Base-by-base conservation (phyloP, 2,888 invertebrate species). In the Idaea biselata region DNA sequence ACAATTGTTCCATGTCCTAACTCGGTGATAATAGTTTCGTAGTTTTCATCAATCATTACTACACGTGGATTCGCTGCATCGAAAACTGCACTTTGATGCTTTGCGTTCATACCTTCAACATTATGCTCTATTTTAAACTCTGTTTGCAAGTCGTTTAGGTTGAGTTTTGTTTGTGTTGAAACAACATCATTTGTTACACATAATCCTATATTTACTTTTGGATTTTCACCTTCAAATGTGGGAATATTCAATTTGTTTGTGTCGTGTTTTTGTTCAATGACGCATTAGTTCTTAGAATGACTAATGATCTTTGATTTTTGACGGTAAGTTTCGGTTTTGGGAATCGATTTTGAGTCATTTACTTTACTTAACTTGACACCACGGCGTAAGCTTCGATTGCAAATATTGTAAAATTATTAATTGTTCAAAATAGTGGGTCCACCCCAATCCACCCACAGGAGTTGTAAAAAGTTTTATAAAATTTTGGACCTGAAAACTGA, bases 151-250 rank as follows among this genome's bases (percentile, higher is more conserved):
- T 6, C 0, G 6, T 68, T 79, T 85, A 73, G 71, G 73, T 70
- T 61, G 66, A 71, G 63, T 75, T 79, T 83, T 16, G 72, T 67
- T 62, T 71, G 63, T 56, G 57, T 1, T 62, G 55, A 55, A 64
- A 59, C 59, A 69, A 69, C 70, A 86, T 89, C 87, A 89, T 91
- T 89, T 84, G 84, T 89, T 81, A 88, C 80, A 71, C 74, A 75
- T 81, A 83, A 87, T 87, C 86, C 86, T 71, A 74, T 91, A 86
- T 91, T 92, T 91, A 83, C 85, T 82, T 84, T 86, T 81, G 85
- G 87, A 91, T 92, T 91, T 91, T 91, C 92, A 90, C 92, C 89
- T 91, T 85, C 83, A 79, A 78, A 84, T 91, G 91, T 89, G 91
- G 91, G 91, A 89, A 89, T 88, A 87, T 85, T 83, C 87, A 91